Evolutionary conservation across 2,797 vertebrate genomes (phyloP).

Genomic region (Xenops minutus): DNA sequence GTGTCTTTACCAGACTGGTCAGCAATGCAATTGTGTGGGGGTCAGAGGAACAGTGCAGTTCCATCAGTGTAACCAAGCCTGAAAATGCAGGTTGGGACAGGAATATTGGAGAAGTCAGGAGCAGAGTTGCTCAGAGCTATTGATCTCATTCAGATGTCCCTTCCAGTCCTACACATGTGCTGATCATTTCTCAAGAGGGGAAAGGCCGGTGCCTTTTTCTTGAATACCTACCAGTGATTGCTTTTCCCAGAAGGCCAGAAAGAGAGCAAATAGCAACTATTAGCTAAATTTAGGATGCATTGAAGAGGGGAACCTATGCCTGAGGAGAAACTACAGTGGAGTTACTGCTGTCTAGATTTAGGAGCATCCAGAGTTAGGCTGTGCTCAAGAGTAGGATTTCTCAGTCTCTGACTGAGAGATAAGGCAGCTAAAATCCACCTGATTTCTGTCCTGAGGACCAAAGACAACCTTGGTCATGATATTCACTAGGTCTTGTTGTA

Average conservation of each 20-base stretch:
- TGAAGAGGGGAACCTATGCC: neutral
- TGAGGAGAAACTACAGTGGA: neutral
- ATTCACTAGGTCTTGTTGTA: neutral
- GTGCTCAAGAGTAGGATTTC: neutral
- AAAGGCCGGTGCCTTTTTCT: neutral
- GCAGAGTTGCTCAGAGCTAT: neutral
- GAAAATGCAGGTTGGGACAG: neutral
- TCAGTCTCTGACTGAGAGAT: neutral
- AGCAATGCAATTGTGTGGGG: fast-evolving
- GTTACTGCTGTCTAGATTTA: neutral
- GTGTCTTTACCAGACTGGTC: neutral
- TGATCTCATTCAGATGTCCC: neutral
- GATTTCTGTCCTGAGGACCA: neutral
- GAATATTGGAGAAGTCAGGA: neutral
- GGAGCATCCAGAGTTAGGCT: neutral
- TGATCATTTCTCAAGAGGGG: neutral
- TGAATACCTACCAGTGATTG: neutral
- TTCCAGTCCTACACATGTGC: neutral
- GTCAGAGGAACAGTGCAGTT: neutral
- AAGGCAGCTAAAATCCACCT: neutral
- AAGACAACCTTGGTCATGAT: neutral
- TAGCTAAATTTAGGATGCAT: neutral
- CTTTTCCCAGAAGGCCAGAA: neutral
- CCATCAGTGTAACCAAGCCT: fast-evolving
- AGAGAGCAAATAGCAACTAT: neutral